Base-by-base conservation (phyloP, 2,888 invertebrate genomes). In the Ernsta delagoae region DNA sequence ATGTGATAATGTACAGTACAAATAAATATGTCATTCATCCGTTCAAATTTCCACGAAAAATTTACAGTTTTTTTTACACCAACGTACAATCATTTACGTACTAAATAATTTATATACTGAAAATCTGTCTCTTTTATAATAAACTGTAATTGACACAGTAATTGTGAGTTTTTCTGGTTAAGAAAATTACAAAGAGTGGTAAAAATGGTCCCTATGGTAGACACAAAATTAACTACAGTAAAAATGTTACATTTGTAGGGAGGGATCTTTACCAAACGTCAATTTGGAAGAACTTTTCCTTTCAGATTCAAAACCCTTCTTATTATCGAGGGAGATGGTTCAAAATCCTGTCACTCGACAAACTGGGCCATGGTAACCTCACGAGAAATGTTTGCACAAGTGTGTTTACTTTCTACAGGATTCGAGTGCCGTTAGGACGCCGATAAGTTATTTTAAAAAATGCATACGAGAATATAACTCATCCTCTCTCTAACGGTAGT, bases 301-400 rank as follows among this genome's bases (percentile, higher is more conserved):
- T 39, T n/a, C 5, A 16, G 36, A 57, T 59, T 48, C 3, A 66
- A 41, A 60, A 7, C 16, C 48, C 12, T 16, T 36, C n/a, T 41
- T 60, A 67, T 59, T 59, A 43, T 34, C 64, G 34, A 3, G 11
- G n/a, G 9, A 43, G 50, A 61, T 72, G 69, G 70, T 72, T 60
- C 59, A 68, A 70, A 76, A 71, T 73, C 71, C 70, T 11, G 73
- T 70, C 71, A 60, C 48, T 45, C 9, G 11, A 64, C 36, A 65
- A 84, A 79, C 77, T 80, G 75, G 82, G 83, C 69, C 83, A 77
- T 75, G 71, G 75, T 79, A 80, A 77, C 79, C 78, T 81, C 78
- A 76, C 73, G 69, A 71, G 72, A 70, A 73, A 66, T 81, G 81
- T 86, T 86, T 86, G 77, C 73, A 83, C 85, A 87, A 84, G 80